phyloP scores from a whole-genome alignment of 2,888 invertebrate species.

The Dryocosmus kuriphilus region DNA sequence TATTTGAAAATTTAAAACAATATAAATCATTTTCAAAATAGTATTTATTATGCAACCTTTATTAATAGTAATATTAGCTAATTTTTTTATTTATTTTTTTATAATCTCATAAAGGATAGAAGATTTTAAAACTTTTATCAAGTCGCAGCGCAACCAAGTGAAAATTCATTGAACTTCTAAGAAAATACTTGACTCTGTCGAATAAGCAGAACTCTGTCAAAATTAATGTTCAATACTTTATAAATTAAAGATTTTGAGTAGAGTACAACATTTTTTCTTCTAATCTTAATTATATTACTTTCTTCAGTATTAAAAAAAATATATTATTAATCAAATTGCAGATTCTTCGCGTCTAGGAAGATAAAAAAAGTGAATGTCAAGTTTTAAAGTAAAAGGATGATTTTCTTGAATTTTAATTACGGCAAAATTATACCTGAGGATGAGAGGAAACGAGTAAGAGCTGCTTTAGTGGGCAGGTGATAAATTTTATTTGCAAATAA shows the following conservation, averaged over 20 bases:
- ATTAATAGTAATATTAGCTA: too few relatives aligned
- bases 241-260: not conserved
- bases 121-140: not conserved
- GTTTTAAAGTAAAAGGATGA: not conserved
- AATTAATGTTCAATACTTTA: not conserved
- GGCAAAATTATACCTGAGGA: not conserved
- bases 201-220: slow-evolving; percentile 1
- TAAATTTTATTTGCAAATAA: not conserved
- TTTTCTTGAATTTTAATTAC: not conserved
- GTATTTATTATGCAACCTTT: too few relatives aligned
- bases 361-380: not conserved
- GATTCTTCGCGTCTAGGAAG: not conserved
- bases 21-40: too few relatives aligned
- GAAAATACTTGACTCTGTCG: slow-evolving; percentile 8
- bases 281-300: not conserved
- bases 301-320: not conserved
- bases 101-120: too few relatives aligned
- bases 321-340: not conserved
- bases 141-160: slow-evolving; percentile 17
- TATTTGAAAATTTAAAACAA: not conserved
- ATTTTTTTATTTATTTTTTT: too few relatives aligned
- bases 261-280: not conserved
- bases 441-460: not conserved
- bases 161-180: not conserved
- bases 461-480: not conserved